Base-by-base conservation (phyloP, 2,888 invertebrate genomes). In the Orchesellides sinensis region DNA sequence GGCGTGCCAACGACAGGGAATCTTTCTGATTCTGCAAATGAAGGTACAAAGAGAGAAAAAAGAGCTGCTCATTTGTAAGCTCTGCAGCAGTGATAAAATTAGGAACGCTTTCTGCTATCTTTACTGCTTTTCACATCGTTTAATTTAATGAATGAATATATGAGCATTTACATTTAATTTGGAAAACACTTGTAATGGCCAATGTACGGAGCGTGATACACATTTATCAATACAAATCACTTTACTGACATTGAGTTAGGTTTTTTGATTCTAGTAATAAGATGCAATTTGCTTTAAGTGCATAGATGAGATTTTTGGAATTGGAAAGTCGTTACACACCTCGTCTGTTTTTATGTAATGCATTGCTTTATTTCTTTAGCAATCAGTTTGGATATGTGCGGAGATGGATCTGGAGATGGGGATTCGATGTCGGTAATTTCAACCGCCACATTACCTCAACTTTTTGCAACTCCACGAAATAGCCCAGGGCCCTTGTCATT, bases 1-100 rank as follows among this genome's bases (percentile, higher is more conserved):
- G 96, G 87, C 14, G 80, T 81, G 66, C 85, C 83, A 25, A 79
- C 86, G 32, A 84, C 84, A 32, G 94, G 95, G n/a, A 95, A 95
- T 90, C 91, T 95, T 59, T 94, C 94, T 0, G 95, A 95, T 90
- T 95, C 95, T 4, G 95, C 95, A 17, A 94, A 94, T 17, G 95
- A 95, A 89, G 95, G 95, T 89, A 92, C 92, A 78, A 75, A 29
- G 14, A n/a, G 78, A 35, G 47, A 65, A 52, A 61, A 54, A 45
- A 10, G 19, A 17, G 19, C 32, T 32, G 32, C 32, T 32, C n/a
- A n/a, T n/a, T n/a, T n/a, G n/a, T n/a, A n/a, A n/a, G 10, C 32
- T 40, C 10, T 40, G 2, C 40, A 40, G 2, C 40, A 40, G 4
- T 5, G 40, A 32, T n/a, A 40, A n/a, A 40, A 5, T 8, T 5